Evolutionary conservation across 1,140 invertebrate genomes (phyloP).

Genomic region (Bombus ignitus): DNA sequence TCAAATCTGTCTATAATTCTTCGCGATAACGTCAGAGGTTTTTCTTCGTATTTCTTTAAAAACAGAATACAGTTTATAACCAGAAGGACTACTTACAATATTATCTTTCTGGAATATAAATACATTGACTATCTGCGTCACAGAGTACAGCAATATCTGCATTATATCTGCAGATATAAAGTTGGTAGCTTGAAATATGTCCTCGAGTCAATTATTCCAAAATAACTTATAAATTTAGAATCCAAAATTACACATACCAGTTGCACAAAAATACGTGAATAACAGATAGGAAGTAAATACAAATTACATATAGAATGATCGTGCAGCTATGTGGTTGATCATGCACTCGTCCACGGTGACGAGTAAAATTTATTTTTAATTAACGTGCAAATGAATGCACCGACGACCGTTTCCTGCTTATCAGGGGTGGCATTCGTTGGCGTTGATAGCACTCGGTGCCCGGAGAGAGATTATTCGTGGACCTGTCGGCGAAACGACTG

Average conservation of each 20-base stretch:
- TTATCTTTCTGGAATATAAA: not conserved
- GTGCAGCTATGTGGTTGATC: not conserved
- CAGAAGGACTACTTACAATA: no score
- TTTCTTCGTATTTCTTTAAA: not conserved
- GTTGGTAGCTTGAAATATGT: not conserved
- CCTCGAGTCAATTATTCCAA: not conserved
- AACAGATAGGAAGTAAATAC: not conserved
- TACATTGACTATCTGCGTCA: not conserved
- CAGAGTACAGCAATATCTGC: no score
- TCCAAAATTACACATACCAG: not conserved
- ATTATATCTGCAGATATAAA: not conserved
- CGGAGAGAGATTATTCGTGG: slow-evolving; percentile 51
- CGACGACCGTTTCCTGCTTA: slow-evolving; percentile 58
- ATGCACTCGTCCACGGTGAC: slow-evolving; percentile 2
- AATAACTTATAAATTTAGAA: not conserved
- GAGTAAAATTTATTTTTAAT: slow-evolving; percentile 71
- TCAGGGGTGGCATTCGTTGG: slow-evolving; percentile 54
- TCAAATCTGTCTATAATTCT: not conserved
- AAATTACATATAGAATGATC: not conserved
- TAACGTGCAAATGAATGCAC: slow-evolving; percentile 70
- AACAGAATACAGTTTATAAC: not conserved
- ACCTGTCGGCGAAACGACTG: slow-evolving; percentile 50
- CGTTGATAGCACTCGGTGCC: slow-evolving; percentile 52
- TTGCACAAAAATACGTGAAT: not conserved
- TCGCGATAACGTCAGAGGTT: not conserved